phyloP scores from a whole-genome alignment of 1,140 invertebrate genomes.

The Planococcus citri region DNA sequence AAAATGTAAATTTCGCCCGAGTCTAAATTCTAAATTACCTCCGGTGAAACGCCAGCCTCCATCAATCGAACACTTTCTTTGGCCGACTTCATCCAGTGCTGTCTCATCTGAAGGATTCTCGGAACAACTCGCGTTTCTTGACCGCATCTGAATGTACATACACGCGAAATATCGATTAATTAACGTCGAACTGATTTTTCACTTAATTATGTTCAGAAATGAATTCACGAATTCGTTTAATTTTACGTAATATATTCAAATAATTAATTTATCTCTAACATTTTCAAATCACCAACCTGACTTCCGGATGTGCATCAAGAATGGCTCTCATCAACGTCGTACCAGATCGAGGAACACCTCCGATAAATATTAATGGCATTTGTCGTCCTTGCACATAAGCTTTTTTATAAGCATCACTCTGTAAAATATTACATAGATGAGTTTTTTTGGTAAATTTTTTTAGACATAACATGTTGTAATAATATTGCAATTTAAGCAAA shows the following conservation, averaged over 20 bases:
- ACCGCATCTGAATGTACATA: conserved; percentile 75
- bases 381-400: conserved; percentile 62
- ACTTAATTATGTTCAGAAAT: too few relatives aligned
- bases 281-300: conserved; percentile 52
- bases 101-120: conserved; percentile 76
- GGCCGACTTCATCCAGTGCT: conserved; percentile 84
- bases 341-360: conserved; percentile 89
- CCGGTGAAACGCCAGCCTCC: conserved; percentile 77
- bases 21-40: background rate
- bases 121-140: conserved; percentile 97
- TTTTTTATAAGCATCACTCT: conserved; percentile 47
- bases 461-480: background rate
- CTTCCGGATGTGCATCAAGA: conserved; percentile 95
- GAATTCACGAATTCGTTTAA: too few relatives aligned
- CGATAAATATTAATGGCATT: conserved; percentile 93
- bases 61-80: conserved; percentile 75
- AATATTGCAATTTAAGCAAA: background rate
- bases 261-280: too few relatives aligned
- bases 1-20: background rate
- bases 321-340: conserved; percentile 96
- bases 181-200: too few relatives aligned
- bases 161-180: background rate
- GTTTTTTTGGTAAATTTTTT: background rate
- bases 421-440: conserved; percentile 33
- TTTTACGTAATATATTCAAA: too few relatives aligned